A percentile compares a stretch with the other conserved stretches of the same genome.
Conservation (phyloP, 2,888 invertebrate species). For the Ceramica pisi region DNA sequence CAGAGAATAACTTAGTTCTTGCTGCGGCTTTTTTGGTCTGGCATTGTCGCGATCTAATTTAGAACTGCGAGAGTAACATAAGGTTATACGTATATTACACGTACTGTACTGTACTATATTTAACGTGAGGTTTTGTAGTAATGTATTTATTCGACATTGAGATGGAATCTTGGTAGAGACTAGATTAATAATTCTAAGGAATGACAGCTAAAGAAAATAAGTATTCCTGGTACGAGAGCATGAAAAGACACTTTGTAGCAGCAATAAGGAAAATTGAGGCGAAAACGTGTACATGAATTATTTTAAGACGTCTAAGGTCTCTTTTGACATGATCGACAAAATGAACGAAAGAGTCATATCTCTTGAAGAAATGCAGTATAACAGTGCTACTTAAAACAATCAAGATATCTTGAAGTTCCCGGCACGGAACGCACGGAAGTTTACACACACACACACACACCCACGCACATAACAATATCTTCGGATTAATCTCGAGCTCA, state of each 20-base stretch:
- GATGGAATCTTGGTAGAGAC: slow-evolving; percentile 8
- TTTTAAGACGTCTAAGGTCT: neutral
- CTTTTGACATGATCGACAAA: slow-evolving; percentile 28
- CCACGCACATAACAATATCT: slow-evolving; percentile 58
- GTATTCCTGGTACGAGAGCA: neutral
- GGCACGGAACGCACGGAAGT: too few species aligned
- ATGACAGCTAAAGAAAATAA: neutral
- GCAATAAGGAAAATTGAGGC: neutral
- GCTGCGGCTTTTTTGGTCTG: slow-evolving; percentile 53
- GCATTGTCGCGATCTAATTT: slow-evolving; percentile 55
- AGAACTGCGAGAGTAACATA: slow-evolving; percentile 28
- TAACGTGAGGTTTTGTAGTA: slow-evolving; percentile 12
- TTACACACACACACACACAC: slow-evolving; percentile 59
- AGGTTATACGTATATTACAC: slow-evolving; percentile 37
- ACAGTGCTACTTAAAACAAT: slow-evolving; percentile 64
- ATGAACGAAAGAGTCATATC: slow-evolving; percentile 19
- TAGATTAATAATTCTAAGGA: slow-evolving; percentile 8
- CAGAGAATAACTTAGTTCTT: slow-evolving; percentile 54
- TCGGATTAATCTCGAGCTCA: slow-evolving; percentile 56
- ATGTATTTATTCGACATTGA: slow-evolving; percentile 34
- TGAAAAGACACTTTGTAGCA: neutral
- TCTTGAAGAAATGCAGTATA: slow-evolving; percentile 58
- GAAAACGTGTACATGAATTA: neutral
- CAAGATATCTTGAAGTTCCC: slow-evolving; percentile 55
- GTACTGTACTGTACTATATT: slow-evolving; percentile 35